Evolutionary conservation across 1,140 invertebrate species (phyloP).

Genomic region (Eriosoma lanigerum): DNA sequence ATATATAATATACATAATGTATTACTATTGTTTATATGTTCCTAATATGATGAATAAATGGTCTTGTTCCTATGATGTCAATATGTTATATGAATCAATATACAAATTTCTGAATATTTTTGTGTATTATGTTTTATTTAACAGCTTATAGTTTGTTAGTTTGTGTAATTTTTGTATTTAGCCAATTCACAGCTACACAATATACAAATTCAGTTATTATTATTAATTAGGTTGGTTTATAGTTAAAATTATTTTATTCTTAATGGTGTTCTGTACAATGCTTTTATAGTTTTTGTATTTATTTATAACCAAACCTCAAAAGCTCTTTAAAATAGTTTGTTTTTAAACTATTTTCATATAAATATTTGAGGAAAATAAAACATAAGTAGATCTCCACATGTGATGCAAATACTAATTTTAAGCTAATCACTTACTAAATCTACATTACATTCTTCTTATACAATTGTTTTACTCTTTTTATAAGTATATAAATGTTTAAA

Average conservation of each 20-base stretch:
- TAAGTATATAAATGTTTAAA: too few relatives aligned
- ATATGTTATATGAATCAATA: slow-evolving; percentile 35
- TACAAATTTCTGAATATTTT: neutral
- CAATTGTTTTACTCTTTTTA: too few relatives aligned
- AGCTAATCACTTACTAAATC: slow-evolving; percentile 10
- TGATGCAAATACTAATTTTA: neutral
- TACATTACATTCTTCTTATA: neutral
- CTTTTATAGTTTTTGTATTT: neutral
- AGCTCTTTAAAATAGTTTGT: slow-evolving; percentile 4
- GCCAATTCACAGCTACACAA: too few relatives aligned
- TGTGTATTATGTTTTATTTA: neutral
- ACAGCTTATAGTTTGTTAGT: too few relatives aligned
- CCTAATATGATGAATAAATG: slow-evolving; percentile 16
- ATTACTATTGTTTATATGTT: neutral
- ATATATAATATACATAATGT: too few relatives aligned
- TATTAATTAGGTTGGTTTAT: too few relatives aligned
- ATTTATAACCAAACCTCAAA: neutral
- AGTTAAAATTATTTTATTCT: too few relatives aligned
- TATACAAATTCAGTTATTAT: too few relatives aligned
- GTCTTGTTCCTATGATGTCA: slow-evolving; percentile 30
- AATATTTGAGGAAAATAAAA: neutral
- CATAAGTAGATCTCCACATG: slow-evolving; percentile 25
- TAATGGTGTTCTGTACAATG: too few relatives aligned
- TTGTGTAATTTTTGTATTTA: neutral
- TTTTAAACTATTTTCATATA: neutral